Evolutionary conservation across 2,888 invertebrate genomes (phyloP).

Genomic region (Oxystoma pomonae): DNA sequence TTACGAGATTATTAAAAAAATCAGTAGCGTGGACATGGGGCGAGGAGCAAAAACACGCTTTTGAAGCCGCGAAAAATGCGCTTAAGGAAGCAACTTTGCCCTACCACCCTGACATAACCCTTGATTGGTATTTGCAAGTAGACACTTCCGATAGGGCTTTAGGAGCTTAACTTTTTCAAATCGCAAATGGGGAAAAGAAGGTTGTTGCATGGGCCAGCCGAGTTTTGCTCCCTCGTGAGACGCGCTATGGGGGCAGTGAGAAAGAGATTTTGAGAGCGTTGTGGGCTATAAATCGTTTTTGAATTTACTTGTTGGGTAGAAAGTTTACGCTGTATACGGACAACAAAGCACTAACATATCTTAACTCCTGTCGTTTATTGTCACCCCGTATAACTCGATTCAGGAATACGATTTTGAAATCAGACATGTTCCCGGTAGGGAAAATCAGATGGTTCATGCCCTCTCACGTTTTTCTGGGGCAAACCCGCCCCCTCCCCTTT

Average conservation of each 20-base stretch:
- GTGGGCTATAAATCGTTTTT: conserved; percentile 5
- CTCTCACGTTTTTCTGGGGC: not conserved
- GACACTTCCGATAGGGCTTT: conserved; percentile 15
- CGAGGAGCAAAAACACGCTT: conserved; percentile 1
- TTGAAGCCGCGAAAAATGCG: conserved; percentile 1
- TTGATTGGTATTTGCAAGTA: not conserved
- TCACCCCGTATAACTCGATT: conserved; percentile 15
- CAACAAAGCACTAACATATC: conserved; percentile 18
- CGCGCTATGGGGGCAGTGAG: conserved; percentile 8
- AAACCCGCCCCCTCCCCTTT: not conserved
- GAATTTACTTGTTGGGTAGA: conserved; percentile 7
- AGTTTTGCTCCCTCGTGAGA: conserved; percentile 2
- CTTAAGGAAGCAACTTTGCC: conserved; percentile 4
- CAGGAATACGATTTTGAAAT: conserved; percentile 17
- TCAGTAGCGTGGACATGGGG: conserved; percentile 3
- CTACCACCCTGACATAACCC: conserved; percentile 5
- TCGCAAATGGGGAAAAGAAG: not conserved
- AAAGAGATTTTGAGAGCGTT: conserved; percentile 11
- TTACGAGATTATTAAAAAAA: conserved; percentile 6
- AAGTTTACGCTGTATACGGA: conserved; percentile 13
- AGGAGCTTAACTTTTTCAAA: conserved; percentile 10
- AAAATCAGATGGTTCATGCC: not conserved
- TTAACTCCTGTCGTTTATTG: conserved; percentile 10
- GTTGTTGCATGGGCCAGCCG: not conserved
- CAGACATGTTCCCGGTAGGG: not conserved